phyloP scores from a whole-genome alignment of 2,888 invertebrate species.

The Rhopalosiphum nymphaeae region DNA sequence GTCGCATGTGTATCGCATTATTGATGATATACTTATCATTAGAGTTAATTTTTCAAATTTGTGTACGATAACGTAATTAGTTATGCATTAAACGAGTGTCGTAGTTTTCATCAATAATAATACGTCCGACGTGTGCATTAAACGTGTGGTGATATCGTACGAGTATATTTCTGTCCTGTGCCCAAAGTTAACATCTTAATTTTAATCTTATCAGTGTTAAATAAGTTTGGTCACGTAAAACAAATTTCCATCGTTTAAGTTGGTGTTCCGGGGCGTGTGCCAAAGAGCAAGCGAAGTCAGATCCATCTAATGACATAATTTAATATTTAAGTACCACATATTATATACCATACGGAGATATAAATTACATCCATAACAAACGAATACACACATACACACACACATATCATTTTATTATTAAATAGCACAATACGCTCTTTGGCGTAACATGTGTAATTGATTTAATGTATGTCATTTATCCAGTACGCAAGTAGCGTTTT shows the following conservation, averaged over 20 bases:
- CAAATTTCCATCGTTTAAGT: not conserved
- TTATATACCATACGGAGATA: not conserved
- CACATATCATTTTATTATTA: not conserved
- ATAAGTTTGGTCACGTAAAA: slow-evolving; percentile 58
- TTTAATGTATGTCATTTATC: not conserved
- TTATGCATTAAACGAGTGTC: not conserved
- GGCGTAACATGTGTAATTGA: not conserved
- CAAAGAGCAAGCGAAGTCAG: not conserved
- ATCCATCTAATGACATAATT: slow-evolving; percentile 16
- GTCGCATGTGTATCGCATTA: not conserved
- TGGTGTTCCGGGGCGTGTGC: not conserved
- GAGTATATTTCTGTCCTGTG: slow-evolving; percentile 1
- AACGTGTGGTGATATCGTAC: not conserved
- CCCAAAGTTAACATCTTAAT: slow-evolving; percentile 19
- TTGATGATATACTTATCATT: not conserved
- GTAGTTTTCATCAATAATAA: not conserved
- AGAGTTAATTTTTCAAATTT: not conserved
- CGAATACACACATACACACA: not conserved
- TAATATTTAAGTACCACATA: not conserved
- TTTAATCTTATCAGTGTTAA: slow-evolving; percentile 26
- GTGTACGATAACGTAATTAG: not conserved
- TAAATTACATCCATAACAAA: not conserved
- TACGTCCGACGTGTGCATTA: not conserved
- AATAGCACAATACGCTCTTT: not conserved
- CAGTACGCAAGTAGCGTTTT: not conserved